Percentiles rank a stretch among this genome's conserved stretches.
Evolutionary conservation across 2,113 vertebrate species (phyloP).

Genomic region (Onychostoma macrolepis): DNA sequence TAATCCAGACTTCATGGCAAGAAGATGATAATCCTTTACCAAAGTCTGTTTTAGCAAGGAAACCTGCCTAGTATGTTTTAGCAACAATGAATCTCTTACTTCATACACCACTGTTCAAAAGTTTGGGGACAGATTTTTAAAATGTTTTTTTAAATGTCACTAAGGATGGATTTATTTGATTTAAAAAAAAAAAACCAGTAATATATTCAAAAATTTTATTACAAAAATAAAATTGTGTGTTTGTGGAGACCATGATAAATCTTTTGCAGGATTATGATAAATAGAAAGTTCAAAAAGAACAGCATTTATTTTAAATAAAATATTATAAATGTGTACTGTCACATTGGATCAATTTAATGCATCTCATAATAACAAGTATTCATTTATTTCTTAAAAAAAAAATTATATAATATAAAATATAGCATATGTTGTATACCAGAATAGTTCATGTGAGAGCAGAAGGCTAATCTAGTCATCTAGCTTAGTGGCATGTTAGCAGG

Average conservation of each 20-base stretch:
- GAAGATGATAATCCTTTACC: background rate
- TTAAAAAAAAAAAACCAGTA: background rate
- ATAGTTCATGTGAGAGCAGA: background rate
- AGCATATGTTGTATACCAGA: background rate
- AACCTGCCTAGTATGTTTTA: background rate
- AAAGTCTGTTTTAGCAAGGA: background rate
- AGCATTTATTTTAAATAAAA: too few species aligned
- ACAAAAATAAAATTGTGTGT: too few species aligned
- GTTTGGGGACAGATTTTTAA: background rate
- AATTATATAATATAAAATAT: too few species aligned
- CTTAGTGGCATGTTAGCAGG: constrained; percentile 27
- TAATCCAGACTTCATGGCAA: constrained; percentile 1
- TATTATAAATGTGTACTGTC: too few species aligned
- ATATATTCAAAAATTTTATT: too few species aligned
- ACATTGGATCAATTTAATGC: too few species aligned
- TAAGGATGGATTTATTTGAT: background rate
- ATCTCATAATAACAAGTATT: too few species aligned
- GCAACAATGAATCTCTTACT: background rate
- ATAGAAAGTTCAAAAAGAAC: background rate
- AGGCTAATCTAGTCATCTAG: constrained; percentile 23
- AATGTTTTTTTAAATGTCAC: background rate
- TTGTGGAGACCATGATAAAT: too few species aligned
- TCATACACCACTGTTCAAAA: background rate
- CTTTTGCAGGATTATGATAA: background rate
- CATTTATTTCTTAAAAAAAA: too few species aligned